phyloP scores from a whole-genome alignment of 2,888 invertebrate species.

The Malacosoma neustria region DNA sequence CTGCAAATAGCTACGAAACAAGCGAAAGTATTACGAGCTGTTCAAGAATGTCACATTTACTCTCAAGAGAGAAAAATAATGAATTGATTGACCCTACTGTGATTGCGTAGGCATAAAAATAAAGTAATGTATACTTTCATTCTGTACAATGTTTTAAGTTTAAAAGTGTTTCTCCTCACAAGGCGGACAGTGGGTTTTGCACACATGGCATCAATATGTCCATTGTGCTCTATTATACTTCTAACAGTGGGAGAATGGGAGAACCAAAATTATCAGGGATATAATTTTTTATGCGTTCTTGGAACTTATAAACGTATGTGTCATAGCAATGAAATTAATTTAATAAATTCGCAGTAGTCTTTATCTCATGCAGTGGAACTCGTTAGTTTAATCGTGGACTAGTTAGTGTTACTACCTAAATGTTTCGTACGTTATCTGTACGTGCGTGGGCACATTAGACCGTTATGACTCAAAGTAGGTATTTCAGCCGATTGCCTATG shows the following conservation, averaged over 20 bases:
- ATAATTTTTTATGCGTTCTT: too few species aligned
- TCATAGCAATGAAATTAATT: background rate
- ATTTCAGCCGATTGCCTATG: background rate
- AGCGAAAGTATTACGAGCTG: too few species aligned
- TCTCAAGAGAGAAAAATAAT: too few species aligned
- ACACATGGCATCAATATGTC: slow-evolving; percentile 66
- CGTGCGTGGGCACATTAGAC: background rate
- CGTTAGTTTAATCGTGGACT: background rate
- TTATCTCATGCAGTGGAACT: slow-evolving; percentile 1
- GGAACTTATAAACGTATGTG: background rate
- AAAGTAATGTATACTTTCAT: too few species aligned
- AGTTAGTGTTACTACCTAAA: background rate
- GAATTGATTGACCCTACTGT: too few species aligned
- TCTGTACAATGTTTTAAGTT: slow-evolving; percentile 50
- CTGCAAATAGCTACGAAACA: too few species aligned
- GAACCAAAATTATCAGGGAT: slow-evolving; percentile 30
- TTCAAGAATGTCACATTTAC: too few species aligned
- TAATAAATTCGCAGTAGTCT: background rate
- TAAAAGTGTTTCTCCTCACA: slow-evolving; percentile 45
- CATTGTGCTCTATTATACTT: slow-evolving; percentile 50
- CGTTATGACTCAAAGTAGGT: background rate
- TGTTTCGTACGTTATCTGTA: background rate
- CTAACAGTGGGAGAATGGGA: too few species aligned
- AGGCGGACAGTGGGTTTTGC: slow-evolving; percentile 50
- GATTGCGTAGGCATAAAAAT: too few species aligned